Base-by-base conservation (phyloP, 1,140 invertebrate species). In the Trichoplusia ni region DNA sequence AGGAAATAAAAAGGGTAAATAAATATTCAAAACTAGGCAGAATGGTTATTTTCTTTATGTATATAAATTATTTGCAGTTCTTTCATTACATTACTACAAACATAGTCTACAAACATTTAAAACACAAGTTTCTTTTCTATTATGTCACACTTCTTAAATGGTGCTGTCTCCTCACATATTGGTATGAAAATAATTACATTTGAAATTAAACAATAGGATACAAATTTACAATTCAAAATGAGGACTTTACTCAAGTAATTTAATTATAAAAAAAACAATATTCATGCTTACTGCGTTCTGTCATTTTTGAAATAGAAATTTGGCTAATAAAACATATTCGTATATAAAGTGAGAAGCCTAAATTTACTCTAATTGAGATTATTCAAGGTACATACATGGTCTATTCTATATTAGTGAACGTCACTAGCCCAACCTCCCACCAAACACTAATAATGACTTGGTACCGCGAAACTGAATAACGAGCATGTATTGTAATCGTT, bases 51-150 rank as follows among this genome's bases (percentile, higher is more conserved):
- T 86, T 69, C 49, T 74, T 79, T 74, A n/a, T 79, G 66, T 81
- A 82, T 88, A 88, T 88, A 88, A 88, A 87, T 86, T 87, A 86
- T 79, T 85, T 88, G 79, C 79, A 84, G 81, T 83, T 88, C 79
- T 86, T 86, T 83, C 68, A 46, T 84, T 82, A 86, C 75, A 82
- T 86, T 83, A n/a, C n/a, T n/a, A n/a, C n/a, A n/a, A n/a, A n/a
- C n/a, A n/a, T n/a, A 87, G 56, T 79, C 79, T 86, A 85, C 60
- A 77, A 64, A 79, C 65, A 72, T 81, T 70, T 71, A 82, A n/a
- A 75, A 81, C 77, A 79, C 72, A 77, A 67, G 40, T 71, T 56
- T n/a, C n/a, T 81, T 74, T 64, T 76, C 75, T 89, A 89, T 87
- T 87, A 87, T 87, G 84, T 87, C 86, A 84, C 76, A 81, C 74